phyloP scores from a whole-genome alignment of 2,113 vertebrate genomes.

The Colius striatus region DNA sequence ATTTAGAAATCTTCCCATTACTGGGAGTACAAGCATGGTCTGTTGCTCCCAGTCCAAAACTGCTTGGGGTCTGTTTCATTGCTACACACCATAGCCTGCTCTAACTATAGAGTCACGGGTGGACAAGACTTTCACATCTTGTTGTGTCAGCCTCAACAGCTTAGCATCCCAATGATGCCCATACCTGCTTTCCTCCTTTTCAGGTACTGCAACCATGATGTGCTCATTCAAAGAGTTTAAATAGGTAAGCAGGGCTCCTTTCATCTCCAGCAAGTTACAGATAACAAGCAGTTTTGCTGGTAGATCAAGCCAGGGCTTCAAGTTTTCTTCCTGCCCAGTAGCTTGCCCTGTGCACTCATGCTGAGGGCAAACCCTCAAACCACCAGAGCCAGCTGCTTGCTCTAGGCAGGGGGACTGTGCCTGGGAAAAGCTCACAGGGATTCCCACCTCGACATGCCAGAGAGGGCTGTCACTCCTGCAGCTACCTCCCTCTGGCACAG shows the following conservation, averaged over 20 bases:
- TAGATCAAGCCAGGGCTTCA: neutral
- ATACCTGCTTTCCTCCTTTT: neutral
- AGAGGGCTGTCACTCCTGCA: neutral
- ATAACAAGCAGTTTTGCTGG: constrained; percentile 38
- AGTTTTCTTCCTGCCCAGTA: neutral
- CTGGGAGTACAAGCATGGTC: neutral
- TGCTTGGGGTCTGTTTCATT: accelerated
- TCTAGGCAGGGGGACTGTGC: neutral
- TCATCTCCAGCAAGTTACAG: constrained; percentile 42
- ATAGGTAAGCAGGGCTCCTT: neutral
- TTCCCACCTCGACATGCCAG: accelerated
- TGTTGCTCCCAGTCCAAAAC: neutral
- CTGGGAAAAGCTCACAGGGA: constrained; percentile 7
- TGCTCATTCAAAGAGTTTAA: neutral
- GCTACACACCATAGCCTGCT: accelerated
- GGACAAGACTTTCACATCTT: neutral
- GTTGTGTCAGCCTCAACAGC: neutral
- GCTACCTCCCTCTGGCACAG: neutral
- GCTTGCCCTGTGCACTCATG: neutral
- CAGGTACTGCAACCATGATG: neutral
- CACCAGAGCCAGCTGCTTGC: constrained; percentile 28
- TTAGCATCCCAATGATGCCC: neutral
- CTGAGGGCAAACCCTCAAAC: constrained; percentile 27
- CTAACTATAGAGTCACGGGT: neutral
- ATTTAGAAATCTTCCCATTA: neutral